phyloP scores from a whole-genome alignment of 2,888 invertebrate species.

The Volucella bombylans region DNA sequence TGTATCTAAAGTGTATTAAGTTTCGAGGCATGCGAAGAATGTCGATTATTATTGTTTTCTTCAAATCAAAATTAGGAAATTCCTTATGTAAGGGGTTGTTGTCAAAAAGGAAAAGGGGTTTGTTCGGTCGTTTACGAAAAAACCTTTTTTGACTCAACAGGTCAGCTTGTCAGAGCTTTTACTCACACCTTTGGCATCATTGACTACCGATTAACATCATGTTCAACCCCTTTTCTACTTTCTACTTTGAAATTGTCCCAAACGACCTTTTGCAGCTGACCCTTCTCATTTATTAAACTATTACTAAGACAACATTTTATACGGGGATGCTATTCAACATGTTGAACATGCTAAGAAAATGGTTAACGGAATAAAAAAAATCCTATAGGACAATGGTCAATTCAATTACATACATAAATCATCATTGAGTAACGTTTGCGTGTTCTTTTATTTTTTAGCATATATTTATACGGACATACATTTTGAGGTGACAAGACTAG shows the following conservation, averaged over 20 bases:
- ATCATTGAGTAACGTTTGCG: conserved; percentile 77
- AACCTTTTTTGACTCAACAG: conserved; percentile 64
- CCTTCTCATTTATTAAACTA: conserved; percentile 65
- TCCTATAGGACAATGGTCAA: conserved; percentile 78
- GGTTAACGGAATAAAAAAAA: conserved; percentile 17
- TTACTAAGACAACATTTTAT: conserved; percentile 46
- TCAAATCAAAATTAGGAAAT: conserved; percentile 56
- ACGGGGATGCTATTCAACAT: conserved; percentile 23
- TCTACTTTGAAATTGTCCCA: conserved; percentile 46
- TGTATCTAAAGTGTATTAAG: conserved; percentile 66
- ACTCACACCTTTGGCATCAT: conserved; percentile 56
- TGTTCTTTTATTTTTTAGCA: conserved; percentile 5
- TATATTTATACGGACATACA: conserved; percentile 10
- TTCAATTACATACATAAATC: conserved; percentile 82
- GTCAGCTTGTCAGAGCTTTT: conserved; percentile 50
- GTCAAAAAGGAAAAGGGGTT: conserved; percentile 25
- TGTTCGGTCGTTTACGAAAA: background rate
- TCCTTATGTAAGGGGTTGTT: conserved; percentile 23
- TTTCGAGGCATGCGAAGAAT: conserved; percentile 56
- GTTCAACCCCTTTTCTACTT: conserved; percentile 56
- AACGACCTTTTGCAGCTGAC: conserved; percentile 49
- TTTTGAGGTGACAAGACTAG: conserved; percentile 25
- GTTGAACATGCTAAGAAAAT: conserved; percentile 45
- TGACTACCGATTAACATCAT: conserved; percentile 70
- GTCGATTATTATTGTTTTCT: conserved; percentile 63